phyloP scores from a whole-genome alignment of 2,888 invertebrate species.

The Neoitamus cyanurus region DNA sequence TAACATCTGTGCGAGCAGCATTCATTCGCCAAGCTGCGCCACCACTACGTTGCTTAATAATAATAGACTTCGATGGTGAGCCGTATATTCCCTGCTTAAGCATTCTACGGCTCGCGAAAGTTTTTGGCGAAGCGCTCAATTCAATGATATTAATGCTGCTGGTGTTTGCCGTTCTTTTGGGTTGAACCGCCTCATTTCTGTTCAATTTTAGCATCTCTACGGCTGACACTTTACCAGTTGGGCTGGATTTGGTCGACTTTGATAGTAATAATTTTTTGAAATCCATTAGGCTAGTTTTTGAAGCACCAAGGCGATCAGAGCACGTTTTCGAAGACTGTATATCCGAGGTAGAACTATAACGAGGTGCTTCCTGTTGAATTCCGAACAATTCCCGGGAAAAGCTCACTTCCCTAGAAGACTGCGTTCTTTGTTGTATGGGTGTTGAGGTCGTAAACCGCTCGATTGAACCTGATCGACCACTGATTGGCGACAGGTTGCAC shows the following conservation, averaged over 20 bases:
- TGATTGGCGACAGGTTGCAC: slow-evolving; percentile 74
- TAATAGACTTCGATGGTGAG: slow-evolving; percentile 70
- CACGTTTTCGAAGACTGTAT: slow-evolving; percentile 68
- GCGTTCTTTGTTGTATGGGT: slow-evolving; percentile 69
- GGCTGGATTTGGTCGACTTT: slow-evolving; percentile 75
- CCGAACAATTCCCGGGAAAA: not conserved
- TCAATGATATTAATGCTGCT: slow-evolving; percentile 75
- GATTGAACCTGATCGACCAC: slow-evolving; percentile 69
- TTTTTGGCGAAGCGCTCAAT: slow-evolving; percentile 78
- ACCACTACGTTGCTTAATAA: slow-evolving; percentile 68
- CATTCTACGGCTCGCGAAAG: slow-evolving; percentile 73
- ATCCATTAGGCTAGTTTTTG: slow-evolving; percentile 83
- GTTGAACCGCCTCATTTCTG: slow-evolving; percentile 58
- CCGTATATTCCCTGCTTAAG: slow-evolving; percentile 68
- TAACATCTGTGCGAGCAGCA: slow-evolving; percentile 82
- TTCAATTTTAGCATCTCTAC: slow-evolving; percentile 80
- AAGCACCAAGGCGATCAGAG: slow-evolving; percentile 74
- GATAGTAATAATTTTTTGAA: slow-evolving; percentile 84
- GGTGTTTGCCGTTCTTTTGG: slow-evolving; percentile 54
- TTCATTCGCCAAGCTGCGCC: slow-evolving; percentile 79
- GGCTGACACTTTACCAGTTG: slow-evolving; percentile 75
- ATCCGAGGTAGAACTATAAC: slow-evolving; percentile 70
- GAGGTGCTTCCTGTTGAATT: not conserved
- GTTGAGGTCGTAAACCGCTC: slow-evolving; percentile 76
- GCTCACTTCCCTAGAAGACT: not conserved